Base-by-base conservation (phyloP, 2,797 vertebrate species). In the Manis javanica region DNA sequence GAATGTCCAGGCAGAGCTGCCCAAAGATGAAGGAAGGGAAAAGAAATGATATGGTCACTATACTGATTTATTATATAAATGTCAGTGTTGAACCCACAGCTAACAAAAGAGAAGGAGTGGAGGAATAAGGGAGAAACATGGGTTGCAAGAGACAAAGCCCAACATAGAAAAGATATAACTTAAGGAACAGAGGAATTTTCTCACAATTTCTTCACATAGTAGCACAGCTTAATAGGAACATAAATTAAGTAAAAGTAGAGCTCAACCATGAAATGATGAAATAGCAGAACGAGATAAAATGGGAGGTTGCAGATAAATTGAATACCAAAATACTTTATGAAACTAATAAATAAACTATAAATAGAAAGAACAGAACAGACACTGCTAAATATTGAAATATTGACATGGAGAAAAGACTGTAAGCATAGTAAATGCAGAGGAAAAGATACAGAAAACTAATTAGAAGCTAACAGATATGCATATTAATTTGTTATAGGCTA, bases 321-420 rank as follows among this genome's bases (percentile, higher is more conserved):
- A 93, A 95, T 96, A 83, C 79, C 81, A 87, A 94, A 93, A 82
- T 95, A 85, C 68, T 96, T 97, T 89, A 92, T 97, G 92, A 82
- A 86, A 79, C 61, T 97, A 87, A 95, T 94, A 96, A 97, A 91
- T 95, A 97, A 95, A 92, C 92, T 92, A 79, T 96, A 95, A 96
- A 79, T 91, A 96, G 92, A 82, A 95, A 86, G 69, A 71, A 64
- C 14, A 66, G 66, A 90, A 46, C 21, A 95, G 75, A 91, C 78
- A 91, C 68, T 66, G 85, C 66, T 61, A 31, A 85, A 88, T 53
- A 78, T 61, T 90, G 84, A 97, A 90, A 83, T 91, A 81, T 0
- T 63, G 87, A 39, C 29, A 3, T n/a, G 18, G 75, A 82, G 64
- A 89, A 91, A 91, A 94, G 84, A 71, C 55, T 86, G 77, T 90